These are phyloP conservation scores for Ophioninae sp. DNA, from an alignment of 2,888 invertebrate genomes.

Conservation along the genomic window DNA sequence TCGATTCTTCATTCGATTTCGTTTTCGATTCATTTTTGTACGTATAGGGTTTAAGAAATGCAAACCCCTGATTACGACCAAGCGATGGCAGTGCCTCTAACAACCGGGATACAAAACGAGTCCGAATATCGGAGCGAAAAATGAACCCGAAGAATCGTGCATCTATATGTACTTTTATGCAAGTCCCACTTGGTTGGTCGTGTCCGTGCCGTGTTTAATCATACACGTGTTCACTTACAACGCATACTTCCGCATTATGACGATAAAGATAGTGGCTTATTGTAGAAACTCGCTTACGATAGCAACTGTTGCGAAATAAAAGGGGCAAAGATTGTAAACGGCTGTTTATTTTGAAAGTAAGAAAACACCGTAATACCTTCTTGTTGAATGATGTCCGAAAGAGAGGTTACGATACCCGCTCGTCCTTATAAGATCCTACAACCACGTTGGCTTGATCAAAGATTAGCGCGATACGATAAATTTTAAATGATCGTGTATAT, in stretches of 20 bases:
- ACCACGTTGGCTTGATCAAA: not conserved
- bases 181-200: not conserved
- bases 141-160: not conserved
- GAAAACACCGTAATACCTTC: not conserved
- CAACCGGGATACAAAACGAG: not conserved
- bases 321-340: not conserved
- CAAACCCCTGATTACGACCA: too few species aligned
- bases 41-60: too few species aligned
- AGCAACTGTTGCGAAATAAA: not conserved
- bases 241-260: slow-evolving; percentile 1
- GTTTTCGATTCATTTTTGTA: not conserved
- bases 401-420: slow-evolving; percentile 24
- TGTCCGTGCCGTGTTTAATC: slow-evolving; percentile 7
- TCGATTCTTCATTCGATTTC: slow-evolving; percentile 12
- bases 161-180: not conserved
- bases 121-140: not conserved
- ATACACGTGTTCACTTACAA: slow-evolving; percentile 20
- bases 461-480: not conserved
- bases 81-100: not conserved
- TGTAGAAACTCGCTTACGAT: not conserved
- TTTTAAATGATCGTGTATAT: not conserved
- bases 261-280: not conserved
- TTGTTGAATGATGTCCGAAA: not conserved
- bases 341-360: slow-evolving; percentile 19
- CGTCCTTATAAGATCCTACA: not conserved